phyloP scores from a whole-genome alignment of 2,797 vertebrate species.

The Silurus lanzhouensis region DNA sequence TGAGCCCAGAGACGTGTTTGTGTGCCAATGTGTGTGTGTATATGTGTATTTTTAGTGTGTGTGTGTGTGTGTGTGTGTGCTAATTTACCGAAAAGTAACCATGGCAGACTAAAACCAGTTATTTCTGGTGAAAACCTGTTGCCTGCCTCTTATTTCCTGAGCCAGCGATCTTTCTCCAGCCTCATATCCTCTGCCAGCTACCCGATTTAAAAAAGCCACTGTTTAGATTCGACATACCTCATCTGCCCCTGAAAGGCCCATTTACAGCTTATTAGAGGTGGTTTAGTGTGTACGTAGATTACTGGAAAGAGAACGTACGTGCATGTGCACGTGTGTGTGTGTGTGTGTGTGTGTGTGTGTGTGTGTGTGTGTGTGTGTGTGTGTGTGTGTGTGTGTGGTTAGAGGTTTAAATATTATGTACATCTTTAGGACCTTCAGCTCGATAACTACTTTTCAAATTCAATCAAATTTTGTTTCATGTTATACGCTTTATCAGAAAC shows the following conservation, averaged over 20 bases:
- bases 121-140: too few relatives aligned
- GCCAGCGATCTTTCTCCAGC: too few relatives aligned
- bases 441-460: background rate
- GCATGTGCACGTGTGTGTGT: too few relatives aligned
- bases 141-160: too few relatives aligned
- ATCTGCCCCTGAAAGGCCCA: background rate
- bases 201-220: background rate
- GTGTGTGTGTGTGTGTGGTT: background rate
- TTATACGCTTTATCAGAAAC: background rate
- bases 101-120: too few relatives aligned
- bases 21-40: too few relatives aligned
- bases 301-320: slow-evolving; percentile 1
- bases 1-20: too few relatives aligned
- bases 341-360: background rate
- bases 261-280: slow-evolving; percentile 1
- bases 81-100: too few relatives aligned
- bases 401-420: background rate
- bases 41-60: too few relatives aligned
- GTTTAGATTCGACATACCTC: background rate
- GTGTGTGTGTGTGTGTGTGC: too few relatives aligned
- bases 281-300: background rate
- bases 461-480: too few relatives aligned
- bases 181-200: background rate
- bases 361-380: background rate
- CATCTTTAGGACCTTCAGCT: background rate